These are phyloP conservation scores for Dendrolimus punctatus DNA, from an alignment of 1,140 invertebrate genomes.

Conservation along the genomic window DNA sequence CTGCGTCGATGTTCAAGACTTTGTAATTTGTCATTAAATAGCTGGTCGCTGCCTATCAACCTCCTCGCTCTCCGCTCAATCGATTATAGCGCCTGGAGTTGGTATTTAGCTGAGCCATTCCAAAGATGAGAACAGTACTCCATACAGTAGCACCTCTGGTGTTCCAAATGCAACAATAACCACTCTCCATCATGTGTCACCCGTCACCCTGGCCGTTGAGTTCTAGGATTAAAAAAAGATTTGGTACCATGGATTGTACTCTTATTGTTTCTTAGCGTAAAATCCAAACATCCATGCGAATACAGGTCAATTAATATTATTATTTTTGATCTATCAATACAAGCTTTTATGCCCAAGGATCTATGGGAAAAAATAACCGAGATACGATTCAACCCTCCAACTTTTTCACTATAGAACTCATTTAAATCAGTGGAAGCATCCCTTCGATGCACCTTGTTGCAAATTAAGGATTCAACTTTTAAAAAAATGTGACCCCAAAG, in stretches of 20 bases:
- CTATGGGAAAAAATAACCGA: slow-evolving; percentile 48
- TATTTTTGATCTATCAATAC: slow-evolving; percentile 47
- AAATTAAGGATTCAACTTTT: slow-evolving; percentile 65
- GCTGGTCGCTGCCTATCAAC: too few species aligned
- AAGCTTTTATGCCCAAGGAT: slow-evolving; percentile 43
- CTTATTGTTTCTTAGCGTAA: background rate
- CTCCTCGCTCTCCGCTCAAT: too few species aligned
- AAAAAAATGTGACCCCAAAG: slow-evolving; percentile 67
- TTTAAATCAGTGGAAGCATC: slow-evolving; percentile 51
- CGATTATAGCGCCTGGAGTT: too few species aligned
- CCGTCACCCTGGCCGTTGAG: too few species aligned
- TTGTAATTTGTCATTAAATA: too few species aligned
- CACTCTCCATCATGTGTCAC: too few species aligned
- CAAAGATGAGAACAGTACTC: too few species aligned
- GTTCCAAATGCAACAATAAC: too few species aligned
- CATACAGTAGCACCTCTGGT: too few species aligned
- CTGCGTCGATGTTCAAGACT: too few species aligned
- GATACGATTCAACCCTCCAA: slow-evolving; percentile 32
- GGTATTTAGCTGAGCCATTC: too few species aligned
- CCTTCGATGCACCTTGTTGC: slow-evolving; percentile 66
- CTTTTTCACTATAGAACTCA: slow-evolving; percentile 59
- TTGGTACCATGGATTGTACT: background rate
- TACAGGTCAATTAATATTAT: slow-evolving; percentile 27
- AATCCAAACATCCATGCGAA: background rate
- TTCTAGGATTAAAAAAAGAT: too few species aligned